phyloP scores from a whole-genome alignment of 2,113 vertebrate genomes.

The Oncorhynchus tshawytscha region DNA sequence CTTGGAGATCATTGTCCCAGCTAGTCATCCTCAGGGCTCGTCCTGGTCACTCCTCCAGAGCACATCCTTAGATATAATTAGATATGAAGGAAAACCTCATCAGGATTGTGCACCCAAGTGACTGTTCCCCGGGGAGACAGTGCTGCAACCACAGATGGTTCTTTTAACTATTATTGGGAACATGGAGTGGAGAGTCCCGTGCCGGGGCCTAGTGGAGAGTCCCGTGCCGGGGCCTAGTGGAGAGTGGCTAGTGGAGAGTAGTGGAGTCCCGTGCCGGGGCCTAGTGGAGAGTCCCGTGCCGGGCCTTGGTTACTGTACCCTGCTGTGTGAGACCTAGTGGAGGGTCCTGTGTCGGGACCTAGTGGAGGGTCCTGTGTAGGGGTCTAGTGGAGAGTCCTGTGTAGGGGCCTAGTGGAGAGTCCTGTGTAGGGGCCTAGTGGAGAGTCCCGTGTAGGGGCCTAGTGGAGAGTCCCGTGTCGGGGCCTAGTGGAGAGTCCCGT shows the following conservation, averaged over 20 bases:
- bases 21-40: background rate
- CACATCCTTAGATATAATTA: background rate
- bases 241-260: background rate
- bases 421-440: background rate
- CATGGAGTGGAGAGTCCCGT: background rate
- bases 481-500: background rate
- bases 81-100: background rate
- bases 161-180: slow-evolving; percentile 21
- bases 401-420: background rate
- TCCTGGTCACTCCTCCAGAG: background rate
- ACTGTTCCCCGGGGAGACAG: background rate
- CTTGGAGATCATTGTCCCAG: background rate
- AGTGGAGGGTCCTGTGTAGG: too few relatives aligned
- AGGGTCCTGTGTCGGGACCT: background rate
- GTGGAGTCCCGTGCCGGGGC: accelerated
- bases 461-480: background rate
- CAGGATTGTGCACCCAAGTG: slow-evolving; percentile 2
- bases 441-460: background rate
- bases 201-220: background rate
- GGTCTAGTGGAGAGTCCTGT: background rate
- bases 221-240: background rate
- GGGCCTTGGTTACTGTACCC: too few relatives aligned
- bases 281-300: background rate
- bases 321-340: background rate
- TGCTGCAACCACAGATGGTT: slow-evolving; percentile 22